A percentile compares a stretch with the other conserved stretches of the same genome.
phyloP scores from a whole-genome alignment of 1,140 invertebrate species.

The Drosophila bocki region DNA sequence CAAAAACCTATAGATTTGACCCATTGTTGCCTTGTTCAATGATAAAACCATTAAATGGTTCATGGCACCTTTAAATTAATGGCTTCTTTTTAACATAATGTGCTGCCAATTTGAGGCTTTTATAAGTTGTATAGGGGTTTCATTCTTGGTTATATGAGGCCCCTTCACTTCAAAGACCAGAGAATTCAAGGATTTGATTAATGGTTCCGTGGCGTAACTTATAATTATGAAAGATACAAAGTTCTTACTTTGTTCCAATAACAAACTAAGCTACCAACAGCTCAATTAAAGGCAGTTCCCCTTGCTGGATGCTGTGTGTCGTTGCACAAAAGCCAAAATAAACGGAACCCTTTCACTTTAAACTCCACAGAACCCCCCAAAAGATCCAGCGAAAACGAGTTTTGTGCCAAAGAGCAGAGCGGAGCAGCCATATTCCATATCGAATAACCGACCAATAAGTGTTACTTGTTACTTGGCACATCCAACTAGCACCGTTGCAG shows the following conservation, averaged over 20 bases:
- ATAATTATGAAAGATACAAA: conserved; percentile 4
- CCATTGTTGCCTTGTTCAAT: conserved; percentile 1
- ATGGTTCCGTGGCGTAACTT: conserved; percentile 12
- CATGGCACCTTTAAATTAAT: conserved; percentile 10
- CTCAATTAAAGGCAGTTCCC: conserved; percentile 17
- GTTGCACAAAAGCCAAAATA: conserved; percentile 35
- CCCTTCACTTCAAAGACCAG: conserved; percentile 11
- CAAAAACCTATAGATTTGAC: neutral
- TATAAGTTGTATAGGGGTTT: conserved; percentile 2
- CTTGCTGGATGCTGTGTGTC: conserved; percentile 9
- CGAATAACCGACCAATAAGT: conserved; percentile 53
- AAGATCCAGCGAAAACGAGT: conserved; percentile 65
- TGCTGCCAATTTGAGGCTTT: conserved; percentile 4
- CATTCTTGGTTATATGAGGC: neutral
- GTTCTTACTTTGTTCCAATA: conserved; percentile 9
- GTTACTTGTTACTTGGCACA: conserved; percentile 42
- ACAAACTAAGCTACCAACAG: neutral
- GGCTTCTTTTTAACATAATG: conserved; percentile 9
- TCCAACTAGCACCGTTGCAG: conserved; percentile 74
- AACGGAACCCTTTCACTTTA: conserved; percentile 74
- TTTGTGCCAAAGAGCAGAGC: conserved; percentile 39
- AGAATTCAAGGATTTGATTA: conserved; percentile 10
- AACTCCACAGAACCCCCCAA: conserved; percentile 52
- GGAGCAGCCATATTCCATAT: conserved; percentile 56
- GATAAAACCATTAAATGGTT: conserved; percentile 13